A percentile compares a stretch with the other conserved stretches of the same genome.
Conservation (phyloP, 2,113 vertebrate species). For the Crotalus helleri region DNA sequence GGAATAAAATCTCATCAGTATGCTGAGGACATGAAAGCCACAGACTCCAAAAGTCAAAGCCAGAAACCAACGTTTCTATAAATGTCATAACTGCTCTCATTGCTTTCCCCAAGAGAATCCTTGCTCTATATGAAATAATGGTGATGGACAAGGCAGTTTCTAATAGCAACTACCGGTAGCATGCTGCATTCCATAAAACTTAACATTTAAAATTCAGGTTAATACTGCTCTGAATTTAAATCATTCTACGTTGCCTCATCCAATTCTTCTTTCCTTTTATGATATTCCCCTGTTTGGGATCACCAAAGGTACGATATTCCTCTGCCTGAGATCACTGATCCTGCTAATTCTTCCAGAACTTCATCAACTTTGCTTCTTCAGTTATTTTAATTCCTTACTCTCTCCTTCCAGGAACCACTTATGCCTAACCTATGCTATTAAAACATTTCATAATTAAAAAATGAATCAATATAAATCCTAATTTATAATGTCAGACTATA, state of each 20-base stretch:
- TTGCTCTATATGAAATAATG: not conserved
- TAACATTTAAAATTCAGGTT: not conserved
- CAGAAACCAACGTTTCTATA: not conserved
- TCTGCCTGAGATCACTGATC: not conserved
- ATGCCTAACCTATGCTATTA: conserved; percentile 1
- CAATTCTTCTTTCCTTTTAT: not conserved
- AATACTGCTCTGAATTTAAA: not conserved
- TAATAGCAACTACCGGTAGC: not conserved
- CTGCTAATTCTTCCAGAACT: not conserved
- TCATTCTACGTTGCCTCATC: not conserved
- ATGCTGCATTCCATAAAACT: not conserved
- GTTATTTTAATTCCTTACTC: not conserved
- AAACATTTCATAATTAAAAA: conserved; percentile 44
- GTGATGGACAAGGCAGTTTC: not conserved
- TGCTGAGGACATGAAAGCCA: not conserved
- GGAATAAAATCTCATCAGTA: not conserved
- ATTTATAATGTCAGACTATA: conserved; percentile 45
- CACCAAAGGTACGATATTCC: not conserved
- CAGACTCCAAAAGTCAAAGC: not conserved
- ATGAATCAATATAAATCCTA: conserved; percentile 34
- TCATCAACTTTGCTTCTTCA: no score
- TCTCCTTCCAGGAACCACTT: not conserved
- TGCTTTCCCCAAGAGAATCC: not conserved
- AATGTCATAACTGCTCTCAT: not conserved
- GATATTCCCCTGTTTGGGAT: not conserved